A percentile compares a stretch with the other conserved stretches of the same genome.
These are phyloP conservation scores for Philopedon plagiatum DNA, from an alignment of 2,888 invertebrate species.

Conservation along the genomic window DNA sequence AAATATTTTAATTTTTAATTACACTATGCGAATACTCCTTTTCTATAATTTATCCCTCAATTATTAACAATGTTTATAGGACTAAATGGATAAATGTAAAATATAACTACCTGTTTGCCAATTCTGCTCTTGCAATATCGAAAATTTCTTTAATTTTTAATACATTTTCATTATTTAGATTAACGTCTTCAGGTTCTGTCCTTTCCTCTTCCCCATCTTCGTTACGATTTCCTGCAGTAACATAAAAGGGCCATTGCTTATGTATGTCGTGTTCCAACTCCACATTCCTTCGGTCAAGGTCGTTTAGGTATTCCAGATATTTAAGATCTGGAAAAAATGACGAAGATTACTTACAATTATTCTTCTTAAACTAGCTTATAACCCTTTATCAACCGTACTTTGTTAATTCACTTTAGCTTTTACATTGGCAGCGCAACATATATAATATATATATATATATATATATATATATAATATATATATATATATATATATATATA, in stretches of 20 bases:
- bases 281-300: slow-evolving; percentile 44
- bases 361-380: no score
- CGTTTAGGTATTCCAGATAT: slow-evolving; percentile 52
- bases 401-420: no score
- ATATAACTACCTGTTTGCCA: slow-evolving; percentile 18
- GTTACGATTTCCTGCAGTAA: neutral
- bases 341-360: no score
- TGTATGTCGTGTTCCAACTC: slow-evolving; percentile 49
- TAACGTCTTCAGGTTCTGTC: neutral
- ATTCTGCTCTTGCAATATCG: slow-evolving; percentile 22
- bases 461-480: no score
- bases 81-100: no score
- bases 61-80: no score
- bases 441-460: no score
- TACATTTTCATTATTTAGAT: neutral
- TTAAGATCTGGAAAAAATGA: slow-evolving; percentile 34
- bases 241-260: slow-evolving; percentile 44
- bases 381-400: no score
- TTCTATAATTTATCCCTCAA: no score
- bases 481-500: neutral
- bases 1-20: no score
- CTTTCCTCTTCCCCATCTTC: slow-evolving; percentile 5
- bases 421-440: no score
- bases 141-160: slow-evolving; percentile 4
- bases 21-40: no score